Percentiles rank a stretch among this genome's conserved stretches.
These are phyloP conservation scores for Drosophila kepulauana DNA, from an alignment of 1,140 invertebrate species.

Conservation along the genomic window DNA sequence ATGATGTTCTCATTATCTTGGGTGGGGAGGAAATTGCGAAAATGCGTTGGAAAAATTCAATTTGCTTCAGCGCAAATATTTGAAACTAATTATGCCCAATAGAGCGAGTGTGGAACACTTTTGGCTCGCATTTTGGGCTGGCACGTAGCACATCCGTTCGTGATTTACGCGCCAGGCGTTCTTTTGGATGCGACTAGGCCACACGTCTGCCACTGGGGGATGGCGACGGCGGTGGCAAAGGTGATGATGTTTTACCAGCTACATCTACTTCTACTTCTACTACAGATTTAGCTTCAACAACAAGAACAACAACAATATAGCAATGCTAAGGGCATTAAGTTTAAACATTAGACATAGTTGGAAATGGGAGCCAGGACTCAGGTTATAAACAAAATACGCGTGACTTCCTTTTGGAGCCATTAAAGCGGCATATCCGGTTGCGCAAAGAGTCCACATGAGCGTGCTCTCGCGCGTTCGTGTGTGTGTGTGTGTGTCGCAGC, in stretches of 20 bases:
- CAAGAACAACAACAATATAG: conserved; percentile 9
- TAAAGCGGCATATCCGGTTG: conserved; percentile 77
- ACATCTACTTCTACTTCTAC: background rate
- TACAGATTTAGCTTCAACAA: conserved; percentile 3
- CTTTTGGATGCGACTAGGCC: conserved; percentile 12
- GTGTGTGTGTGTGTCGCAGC: conserved; percentile 9
- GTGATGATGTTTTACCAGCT: conserved; percentile 26
- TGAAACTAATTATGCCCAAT: conserved; percentile 84
- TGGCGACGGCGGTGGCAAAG: conserved; percentile 39
- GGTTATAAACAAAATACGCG: conserved; percentile 83
- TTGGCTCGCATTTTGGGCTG: conserved; percentile 30
- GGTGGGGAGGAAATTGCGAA: conserved; percentile 54
- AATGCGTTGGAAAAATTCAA: conserved; percentile 75
- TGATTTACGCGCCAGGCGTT: conserved; percentile 65
- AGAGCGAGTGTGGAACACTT: conserved; percentile 53
- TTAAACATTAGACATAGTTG: conserved; percentile 59
- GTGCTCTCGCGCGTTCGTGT: background rate
- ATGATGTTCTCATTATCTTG: conserved; percentile 42
- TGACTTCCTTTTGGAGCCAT: conserved; percentile 80
- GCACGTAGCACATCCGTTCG: conserved; percentile 73
- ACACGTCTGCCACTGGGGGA: conserved; percentile 49
- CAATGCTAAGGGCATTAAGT: conserved; percentile 42
- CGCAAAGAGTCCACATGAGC: conserved; percentile 43
- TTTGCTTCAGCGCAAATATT: conserved; percentile 77
- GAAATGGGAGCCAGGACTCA: conserved; percentile 50